Percentiles rank a stretch among this genome's conserved stretches.
These are phyloP conservation scores for Drosophila parthenogenetica DNA, from an alignment of 2,888 invertebrate species.

Conservation along the genomic window DNA sequence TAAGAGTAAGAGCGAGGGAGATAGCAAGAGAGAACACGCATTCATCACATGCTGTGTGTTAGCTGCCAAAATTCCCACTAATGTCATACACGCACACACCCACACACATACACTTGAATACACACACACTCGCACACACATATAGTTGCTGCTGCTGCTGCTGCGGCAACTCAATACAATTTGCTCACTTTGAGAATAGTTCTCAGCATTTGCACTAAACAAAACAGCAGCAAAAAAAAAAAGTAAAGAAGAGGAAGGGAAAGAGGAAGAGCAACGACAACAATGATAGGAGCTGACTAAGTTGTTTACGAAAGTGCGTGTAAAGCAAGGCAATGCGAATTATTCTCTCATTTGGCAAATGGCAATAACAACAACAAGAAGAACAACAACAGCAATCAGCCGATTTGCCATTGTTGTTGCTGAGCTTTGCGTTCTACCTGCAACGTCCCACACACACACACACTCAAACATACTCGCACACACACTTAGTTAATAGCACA, in stretches of 20 bases:
- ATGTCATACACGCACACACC: slow-evolving; percentile 31
- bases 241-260: not conserved
- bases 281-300: slow-evolving; percentile 55
- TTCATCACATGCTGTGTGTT: slow-evolving; percentile 66
- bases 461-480: slow-evolving; percentile 24
- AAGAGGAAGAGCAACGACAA: slow-evolving; percentile 22
- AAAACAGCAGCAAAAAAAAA: slow-evolving; percentile 39
- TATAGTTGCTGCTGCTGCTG: slow-evolving; percentile 34
- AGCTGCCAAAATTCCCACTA: slow-evolving; percentile 43
- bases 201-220: slow-evolving; percentile 70
- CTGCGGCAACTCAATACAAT: slow-evolving; percentile 54
- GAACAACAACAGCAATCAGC: slow-evolving; percentile 8
- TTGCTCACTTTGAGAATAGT: slow-evolving; percentile 51
- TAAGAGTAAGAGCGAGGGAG: not conserved
- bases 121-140: not conserved
- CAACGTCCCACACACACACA: slow-evolving; percentile 51
- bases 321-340: slow-evolving; percentile 63
- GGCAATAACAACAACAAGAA: slow-evolving; percentile 51
- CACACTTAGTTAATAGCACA: slow-evolving; percentile 40
- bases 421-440: slow-evolving; percentile 66
- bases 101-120: slow-evolving; percentile 6
- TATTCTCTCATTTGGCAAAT: slow-evolving; percentile 69
- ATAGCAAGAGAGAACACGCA: slow-evolving; percentile 52
- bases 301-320: slow-evolving; percentile 82
- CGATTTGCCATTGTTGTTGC: slow-evolving; percentile 45